phyloP scores from a whole-genome alignment of 1,140 invertebrate species.

The Tyrophagus putrescentiae region DNA sequence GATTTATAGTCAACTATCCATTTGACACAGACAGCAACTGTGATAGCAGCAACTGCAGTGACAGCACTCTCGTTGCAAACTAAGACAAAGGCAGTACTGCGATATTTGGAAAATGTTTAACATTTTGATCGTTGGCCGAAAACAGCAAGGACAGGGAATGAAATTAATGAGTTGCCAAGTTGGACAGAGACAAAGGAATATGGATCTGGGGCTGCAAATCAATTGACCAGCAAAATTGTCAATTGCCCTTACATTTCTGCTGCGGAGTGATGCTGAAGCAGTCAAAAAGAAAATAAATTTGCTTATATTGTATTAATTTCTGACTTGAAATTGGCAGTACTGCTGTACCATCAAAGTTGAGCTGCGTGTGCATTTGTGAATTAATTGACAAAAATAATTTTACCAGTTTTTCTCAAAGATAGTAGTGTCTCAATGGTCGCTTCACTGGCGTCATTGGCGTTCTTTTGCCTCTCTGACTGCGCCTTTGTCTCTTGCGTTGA shows the following conservation, averaged over 20 bases:
- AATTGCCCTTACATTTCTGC: background rate
- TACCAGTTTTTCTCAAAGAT: too few species aligned
- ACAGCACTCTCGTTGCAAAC: background rate
- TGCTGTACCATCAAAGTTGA: too few species aligned
- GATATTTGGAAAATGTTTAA: slow-evolving; percentile 4
- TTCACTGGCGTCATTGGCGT: background rate
- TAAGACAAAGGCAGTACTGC: slow-evolving; percentile 3
- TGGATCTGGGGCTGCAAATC: slow-evolving; percentile 1
- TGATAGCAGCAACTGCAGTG: background rate
- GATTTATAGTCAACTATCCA: slow-evolving; percentile 8
- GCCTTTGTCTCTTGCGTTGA: background rate
- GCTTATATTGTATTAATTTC: slow-evolving; percentile 8
- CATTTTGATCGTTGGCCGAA: background rate
- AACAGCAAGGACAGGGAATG: background rate
- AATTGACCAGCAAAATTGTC: background rate
- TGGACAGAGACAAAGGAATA: background rate
- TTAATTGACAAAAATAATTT: slow-evolving; percentile 12
- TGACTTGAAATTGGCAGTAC: too few species aligned
- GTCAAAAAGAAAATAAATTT: slow-evolving; percentile 1
- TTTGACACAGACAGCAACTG: background rate
- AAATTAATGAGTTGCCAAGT: slow-evolving; percentile 4
- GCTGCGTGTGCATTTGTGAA: background rate
- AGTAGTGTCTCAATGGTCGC: too few species aligned
- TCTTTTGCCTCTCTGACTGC: background rate
- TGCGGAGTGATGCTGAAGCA: background rate